Conservation (phyloP, 1,140 invertebrate genomes). For the Xylocopa sonorina region DNA sequence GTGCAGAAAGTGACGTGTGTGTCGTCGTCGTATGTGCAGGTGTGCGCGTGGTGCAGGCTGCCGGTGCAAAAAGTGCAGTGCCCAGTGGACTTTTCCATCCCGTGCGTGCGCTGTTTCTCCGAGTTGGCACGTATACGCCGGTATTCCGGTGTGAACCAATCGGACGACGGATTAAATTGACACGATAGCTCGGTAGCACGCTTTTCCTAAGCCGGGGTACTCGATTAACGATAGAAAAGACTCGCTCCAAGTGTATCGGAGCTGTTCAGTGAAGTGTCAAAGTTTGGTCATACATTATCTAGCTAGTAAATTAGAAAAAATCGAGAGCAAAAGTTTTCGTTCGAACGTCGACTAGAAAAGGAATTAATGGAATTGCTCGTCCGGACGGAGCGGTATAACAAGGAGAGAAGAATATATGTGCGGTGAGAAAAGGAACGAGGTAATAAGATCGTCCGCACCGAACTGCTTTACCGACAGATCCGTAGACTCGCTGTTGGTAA, state of each 20-base stretch:
- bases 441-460: conserved; percentile 40
- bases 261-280: background rate
- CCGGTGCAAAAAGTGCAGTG: conserved; percentile 61
- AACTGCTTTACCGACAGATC: conserved; percentile 54
- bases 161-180: conserved; percentile 27
- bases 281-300: background rate
- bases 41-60: conserved; percentile 57
- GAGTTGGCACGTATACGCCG: conserved; percentile 44
- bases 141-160: conserved; percentile 34
- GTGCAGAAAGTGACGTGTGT: conserved; percentile 51
- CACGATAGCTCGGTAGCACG: background rate
- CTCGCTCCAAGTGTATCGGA: background rate
- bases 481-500: conserved; percentile 52
- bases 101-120: conserved; percentile 50
- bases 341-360: too few relatives aligned
- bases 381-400: background rate
- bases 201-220: background rate
- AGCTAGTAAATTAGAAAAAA: background rate
- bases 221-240: background rate
- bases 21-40: conserved; percentile 31
- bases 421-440: conserved; percentile 32
- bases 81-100: conserved; percentile 65
- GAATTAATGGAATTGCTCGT: background rate
- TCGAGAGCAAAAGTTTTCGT: background rate
- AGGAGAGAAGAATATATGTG: conserved; percentile 19